Conservation (phyloP, 2,113 vertebrate species). For the Nerophis lumbriciformis region DNA sequence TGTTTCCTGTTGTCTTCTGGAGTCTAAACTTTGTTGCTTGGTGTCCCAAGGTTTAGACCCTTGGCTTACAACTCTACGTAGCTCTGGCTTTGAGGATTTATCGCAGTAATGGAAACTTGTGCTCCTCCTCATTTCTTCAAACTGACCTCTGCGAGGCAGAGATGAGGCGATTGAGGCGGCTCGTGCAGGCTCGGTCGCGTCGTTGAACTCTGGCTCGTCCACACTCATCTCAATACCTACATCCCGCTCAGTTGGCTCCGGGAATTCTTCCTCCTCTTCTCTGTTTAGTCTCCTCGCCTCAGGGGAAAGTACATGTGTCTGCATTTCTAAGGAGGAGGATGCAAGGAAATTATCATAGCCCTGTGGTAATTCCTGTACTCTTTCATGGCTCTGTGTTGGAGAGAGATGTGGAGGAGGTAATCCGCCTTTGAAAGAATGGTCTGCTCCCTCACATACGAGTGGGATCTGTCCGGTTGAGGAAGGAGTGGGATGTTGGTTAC, state of each 20-base stretch:
- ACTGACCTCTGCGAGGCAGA: conserved; percentile 9
- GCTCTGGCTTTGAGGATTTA: conserved; percentile 16
- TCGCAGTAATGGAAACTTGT: conserved; percentile 20
- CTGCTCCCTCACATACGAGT: conserved; percentile 17
- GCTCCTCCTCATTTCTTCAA: conserved; percentile 26
- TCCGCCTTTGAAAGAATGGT: conserved; percentile 26
- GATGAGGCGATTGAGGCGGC: conserved; percentile 47
- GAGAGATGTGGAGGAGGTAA: conserved; percentile 43
- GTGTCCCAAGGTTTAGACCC: conserved; percentile 32
- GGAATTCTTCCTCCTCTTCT: conserved; percentile 11
- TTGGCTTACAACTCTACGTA: conserved; percentile 18
- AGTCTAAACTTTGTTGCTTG: conserved; percentile 57
- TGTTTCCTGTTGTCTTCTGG: conserved; percentile 31
- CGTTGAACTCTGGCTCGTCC: conserved; percentile 63
- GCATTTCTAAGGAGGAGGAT: conserved; percentile 31
- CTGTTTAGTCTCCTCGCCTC: conserved; percentile 28
- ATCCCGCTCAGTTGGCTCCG: conserved; percentile 17
- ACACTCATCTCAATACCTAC: conserved; percentile 71
- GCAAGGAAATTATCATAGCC: conserved; percentile 39
- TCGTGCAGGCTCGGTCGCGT: conserved; percentile 3
- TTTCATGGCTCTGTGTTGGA: conserved; percentile 46
- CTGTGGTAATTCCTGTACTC: conserved; percentile 32
- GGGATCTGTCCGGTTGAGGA: conserved; percentile 21
- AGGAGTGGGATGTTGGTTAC: conserved; percentile 1
- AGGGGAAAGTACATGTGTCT: conserved; percentile 35